Evolutionary conservation across 1,140 invertebrate genomes (phyloP).

Genomic region (Caligus rogercresseyi): DNA sequence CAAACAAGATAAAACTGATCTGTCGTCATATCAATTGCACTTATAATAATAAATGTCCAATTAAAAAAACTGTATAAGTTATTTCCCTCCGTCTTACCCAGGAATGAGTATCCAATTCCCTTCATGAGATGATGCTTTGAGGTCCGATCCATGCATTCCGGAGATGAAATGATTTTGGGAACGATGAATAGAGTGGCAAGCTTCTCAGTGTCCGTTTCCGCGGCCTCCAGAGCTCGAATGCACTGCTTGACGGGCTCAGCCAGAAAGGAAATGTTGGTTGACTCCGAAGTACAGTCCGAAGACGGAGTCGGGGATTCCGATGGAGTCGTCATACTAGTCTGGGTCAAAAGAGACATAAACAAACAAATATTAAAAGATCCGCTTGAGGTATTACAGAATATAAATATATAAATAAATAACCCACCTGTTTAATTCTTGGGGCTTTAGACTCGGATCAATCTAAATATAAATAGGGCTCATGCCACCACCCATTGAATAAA

Average conservation of each 20-base stretch:
- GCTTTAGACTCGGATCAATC: no score
- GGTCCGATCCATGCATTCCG: not conserved
- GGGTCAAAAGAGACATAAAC: no score
- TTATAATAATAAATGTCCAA: no score
- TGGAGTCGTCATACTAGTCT: not conserved
- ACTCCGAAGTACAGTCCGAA: not conserved
- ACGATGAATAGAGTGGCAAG: constrained; percentile 77
- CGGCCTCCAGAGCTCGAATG: constrained; percentile 50
- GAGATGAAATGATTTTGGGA: constrained; percentile 47
- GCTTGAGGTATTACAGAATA: no score
- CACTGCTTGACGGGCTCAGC: constrained; percentile 49
- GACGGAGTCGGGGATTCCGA: not conserved
- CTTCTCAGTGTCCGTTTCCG: constrained; percentile 67
- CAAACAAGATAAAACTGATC: no score
- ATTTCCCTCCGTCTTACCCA: not conserved
- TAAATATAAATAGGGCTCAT: no score
- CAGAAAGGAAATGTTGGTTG: constrained; percentile 6
- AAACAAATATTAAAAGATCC: no score
- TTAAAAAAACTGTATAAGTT: no score
- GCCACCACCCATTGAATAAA: no score
- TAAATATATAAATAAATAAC: no score
- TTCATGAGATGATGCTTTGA: constrained; percentile 7
- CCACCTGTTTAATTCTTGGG: no score
- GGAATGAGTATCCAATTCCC: constrained; percentile 62
- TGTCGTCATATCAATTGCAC: no score